Evolutionary conservation across 2,113 vertebrate genomes (phyloP).

Genomic region (Stictonetta naevosa): DNA sequence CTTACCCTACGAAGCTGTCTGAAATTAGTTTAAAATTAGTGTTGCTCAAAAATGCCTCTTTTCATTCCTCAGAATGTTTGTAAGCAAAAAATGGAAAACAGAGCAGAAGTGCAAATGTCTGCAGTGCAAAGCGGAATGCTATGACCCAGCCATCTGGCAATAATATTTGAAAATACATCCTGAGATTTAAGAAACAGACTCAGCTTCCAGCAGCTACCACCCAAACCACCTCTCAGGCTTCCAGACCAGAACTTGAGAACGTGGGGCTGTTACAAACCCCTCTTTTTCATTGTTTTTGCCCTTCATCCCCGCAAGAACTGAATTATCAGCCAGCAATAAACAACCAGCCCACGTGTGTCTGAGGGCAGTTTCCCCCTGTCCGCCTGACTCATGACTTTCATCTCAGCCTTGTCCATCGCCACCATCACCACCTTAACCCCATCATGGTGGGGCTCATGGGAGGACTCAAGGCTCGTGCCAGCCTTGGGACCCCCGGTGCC

Average conservation of each 20-base stretch:
- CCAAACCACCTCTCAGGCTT: neutral
- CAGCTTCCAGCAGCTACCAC: neutral
- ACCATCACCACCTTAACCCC: neutral
- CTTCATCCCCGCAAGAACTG: neutral
- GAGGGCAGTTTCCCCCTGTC: neutral
- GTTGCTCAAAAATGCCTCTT: neutral
- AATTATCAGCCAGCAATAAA: neutral
- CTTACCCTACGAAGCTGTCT: conserved; percentile 39
- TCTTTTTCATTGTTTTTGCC: neutral
- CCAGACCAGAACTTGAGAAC: neutral
- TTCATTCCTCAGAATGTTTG: neutral
- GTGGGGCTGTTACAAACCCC: neutral
- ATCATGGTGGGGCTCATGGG: neutral
- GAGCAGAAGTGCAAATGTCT: neutral
- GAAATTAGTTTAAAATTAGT: conserved; percentile 57
- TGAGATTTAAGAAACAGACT: neutral
- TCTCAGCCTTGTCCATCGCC: neutral
- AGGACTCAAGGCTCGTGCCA: neutral
- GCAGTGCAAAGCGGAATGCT: neutral
- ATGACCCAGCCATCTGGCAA: neutral
- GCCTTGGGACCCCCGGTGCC: too few species aligned
- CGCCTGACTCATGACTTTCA: neutral
- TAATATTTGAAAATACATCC: neutral
- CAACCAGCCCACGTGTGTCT: neutral
- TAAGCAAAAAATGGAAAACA: neutral